phyloP scores from a whole-genome alignment of 2,113 vertebrate genomes.

The Lepidothrix coronata region DNA sequence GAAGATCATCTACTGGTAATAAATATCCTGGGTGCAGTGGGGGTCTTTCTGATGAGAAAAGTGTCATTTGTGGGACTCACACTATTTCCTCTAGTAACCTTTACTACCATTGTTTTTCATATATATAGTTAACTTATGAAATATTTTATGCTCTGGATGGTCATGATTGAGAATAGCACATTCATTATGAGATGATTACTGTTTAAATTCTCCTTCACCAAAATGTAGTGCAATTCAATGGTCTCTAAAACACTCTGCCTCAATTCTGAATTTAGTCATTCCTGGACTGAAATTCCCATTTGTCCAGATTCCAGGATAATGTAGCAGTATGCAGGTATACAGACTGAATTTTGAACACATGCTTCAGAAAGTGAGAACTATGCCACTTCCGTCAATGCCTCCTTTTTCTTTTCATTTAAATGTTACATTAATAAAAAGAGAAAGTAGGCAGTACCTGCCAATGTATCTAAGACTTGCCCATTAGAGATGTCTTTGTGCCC shows the following conservation, averaged over 20 bases:
- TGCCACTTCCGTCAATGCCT: background rate
- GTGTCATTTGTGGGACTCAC: background rate
- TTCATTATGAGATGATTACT: background rate
- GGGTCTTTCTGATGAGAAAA: background rate
- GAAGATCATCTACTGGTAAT: background rate
- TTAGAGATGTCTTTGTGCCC: slow-evolving; percentile 1
- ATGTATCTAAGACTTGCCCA: background rate
- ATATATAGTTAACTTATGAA: background rate
- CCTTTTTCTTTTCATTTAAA: background rate
- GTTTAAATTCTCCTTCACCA: background rate
- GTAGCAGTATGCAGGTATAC: background rate
- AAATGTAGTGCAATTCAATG: background rate
- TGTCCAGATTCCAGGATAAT: background rate
- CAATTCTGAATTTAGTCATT: background rate
- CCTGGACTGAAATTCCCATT: background rate
- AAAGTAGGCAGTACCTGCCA: background rate
- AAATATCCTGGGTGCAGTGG: background rate
- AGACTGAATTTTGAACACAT: background rate
- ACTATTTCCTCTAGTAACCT: background rate
- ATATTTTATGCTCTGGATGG: background rate
- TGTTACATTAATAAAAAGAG: background rate
- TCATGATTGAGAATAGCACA: background rate
- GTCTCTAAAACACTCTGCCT: background rate
- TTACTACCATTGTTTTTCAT: background rate
- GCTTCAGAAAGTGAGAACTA: background rate